Evolutionary conservation across 2,113 vertebrate species (phyloP).

Genomic region (Thoracochromis brauschi): DNA sequence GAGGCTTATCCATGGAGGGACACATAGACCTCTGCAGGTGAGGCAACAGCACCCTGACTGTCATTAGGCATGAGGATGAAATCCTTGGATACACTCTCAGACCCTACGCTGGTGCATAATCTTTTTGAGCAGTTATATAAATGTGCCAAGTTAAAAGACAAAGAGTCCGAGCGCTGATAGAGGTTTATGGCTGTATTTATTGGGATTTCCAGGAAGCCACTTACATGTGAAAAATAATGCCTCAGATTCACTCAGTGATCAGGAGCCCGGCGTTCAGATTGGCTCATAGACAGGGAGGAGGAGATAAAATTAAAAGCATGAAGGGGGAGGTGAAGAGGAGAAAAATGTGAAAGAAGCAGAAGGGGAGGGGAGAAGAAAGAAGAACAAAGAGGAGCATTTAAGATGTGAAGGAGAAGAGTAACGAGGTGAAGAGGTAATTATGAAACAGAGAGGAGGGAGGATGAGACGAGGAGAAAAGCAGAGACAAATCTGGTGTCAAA

Average conservation of each 20-base stretch:
- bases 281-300: not conserved
- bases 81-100: not conserved
- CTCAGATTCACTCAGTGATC: not conserved
- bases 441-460: not conserved
- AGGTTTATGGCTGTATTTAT: not conserved
- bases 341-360: not conserved
- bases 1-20: not conserved
- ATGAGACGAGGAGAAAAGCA: not conserved
- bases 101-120: not conserved
- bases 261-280: rapidly evolving
- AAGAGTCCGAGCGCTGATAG: not conserved
- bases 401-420: not conserved
- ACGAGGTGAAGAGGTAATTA: not conserved
- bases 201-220: not conserved
- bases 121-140: not conserved
- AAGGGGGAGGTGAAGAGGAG: not conserved
- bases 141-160: not conserved
- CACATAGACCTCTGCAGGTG: not conserved
- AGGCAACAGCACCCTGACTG: not conserved
- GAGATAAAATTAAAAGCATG: not conserved
- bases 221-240: not conserved
- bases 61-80: not conserved
- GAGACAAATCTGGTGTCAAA: not conserved
- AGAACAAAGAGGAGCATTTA: not conserved
- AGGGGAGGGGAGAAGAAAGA: not conserved